A percentile compares a stretch with the other conserved stretches of the same genome.
These are phyloP conservation scores for Andrena bicolor DNA, from an alignment of 2,888 invertebrate species.

Conservation along the genomic window DNA sequence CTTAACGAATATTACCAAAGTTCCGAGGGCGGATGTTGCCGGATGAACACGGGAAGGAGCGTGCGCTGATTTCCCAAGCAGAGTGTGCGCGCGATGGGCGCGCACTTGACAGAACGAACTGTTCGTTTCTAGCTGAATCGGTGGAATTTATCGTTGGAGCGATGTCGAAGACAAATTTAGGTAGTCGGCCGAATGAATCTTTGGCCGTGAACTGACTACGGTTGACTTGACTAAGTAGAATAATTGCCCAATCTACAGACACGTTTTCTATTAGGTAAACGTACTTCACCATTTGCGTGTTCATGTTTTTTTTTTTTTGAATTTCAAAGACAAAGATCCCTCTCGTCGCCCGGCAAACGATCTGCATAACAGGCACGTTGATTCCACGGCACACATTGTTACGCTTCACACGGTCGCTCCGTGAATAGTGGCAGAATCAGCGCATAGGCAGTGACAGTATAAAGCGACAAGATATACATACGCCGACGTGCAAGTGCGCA, in stretches of 20 bases:
- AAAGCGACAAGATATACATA: slow-evolving; percentile 48
- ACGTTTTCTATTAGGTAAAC: neutral
- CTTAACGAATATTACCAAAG: slow-evolving; percentile 73
- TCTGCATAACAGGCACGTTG: slow-evolving; percentile 25
- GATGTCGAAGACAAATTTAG: slow-evolving; percentile 13
- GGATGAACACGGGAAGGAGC: slow-evolving; percentile 3
- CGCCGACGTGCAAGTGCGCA: slow-evolving; percentile 50
- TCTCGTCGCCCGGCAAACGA: neutral
- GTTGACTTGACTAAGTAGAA: neutral
- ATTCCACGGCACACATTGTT: slow-evolving; percentile 39
- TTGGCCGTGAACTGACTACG: neutral
- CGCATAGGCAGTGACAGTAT: slow-evolving; percentile 46
- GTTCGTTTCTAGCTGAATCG: slow-evolving; percentile 1
- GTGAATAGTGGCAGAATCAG: slow-evolving; percentile 48
- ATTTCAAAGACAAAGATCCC: slow-evolving; percentile 31
- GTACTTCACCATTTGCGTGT: neutral
- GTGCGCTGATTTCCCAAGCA: slow-evolving; percentile 31
- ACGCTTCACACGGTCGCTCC: slow-evolving; percentile 31
- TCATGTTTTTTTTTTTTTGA: slow-evolving; percentile 10
- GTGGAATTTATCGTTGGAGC: slow-evolving; percentile 9
- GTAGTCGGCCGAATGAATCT: neutral
- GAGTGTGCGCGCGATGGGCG: slow-evolving; percentile 29
- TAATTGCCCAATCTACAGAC: neutral
- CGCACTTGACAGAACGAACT: slow-evolving; percentile 29
- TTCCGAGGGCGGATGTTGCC: slow-evolving; percentile 54